Evolutionary conservation across 2,797 vertebrate genomes (phyloP).

Genomic region (Rhinophrynus dorsalis): DNA sequence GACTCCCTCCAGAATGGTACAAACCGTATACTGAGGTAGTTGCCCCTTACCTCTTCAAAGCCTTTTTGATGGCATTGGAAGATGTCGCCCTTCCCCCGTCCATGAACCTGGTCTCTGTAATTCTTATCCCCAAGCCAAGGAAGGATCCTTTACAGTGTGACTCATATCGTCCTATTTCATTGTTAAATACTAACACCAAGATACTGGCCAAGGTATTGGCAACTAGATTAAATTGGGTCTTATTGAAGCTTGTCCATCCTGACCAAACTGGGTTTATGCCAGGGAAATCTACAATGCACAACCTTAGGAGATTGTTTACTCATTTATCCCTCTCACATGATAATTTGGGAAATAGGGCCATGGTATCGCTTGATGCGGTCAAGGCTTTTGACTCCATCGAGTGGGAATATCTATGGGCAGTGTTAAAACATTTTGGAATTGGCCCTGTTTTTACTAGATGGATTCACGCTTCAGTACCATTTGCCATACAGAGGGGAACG

Average conservation of each 20-base stretch:
- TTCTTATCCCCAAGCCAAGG: background rate
- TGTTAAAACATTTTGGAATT: background rate
- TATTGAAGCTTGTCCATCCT: too few species aligned
- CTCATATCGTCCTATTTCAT: background rate
- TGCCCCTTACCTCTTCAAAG: too few species aligned
- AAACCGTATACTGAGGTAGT: too few species aligned
- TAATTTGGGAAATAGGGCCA: background rate
- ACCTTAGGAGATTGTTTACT: background rate
- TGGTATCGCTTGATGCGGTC: background rate
- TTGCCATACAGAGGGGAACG: too few species aligned
- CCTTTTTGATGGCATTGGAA: too few species aligned
- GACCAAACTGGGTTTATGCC: background rate
- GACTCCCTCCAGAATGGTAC: too few species aligned
- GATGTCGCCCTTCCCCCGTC: background rate
- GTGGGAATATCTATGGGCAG: background rate
- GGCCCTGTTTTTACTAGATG: background rate
- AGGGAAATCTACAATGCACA: background rate
- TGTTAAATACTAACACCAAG: background rate
- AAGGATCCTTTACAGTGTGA: background rate
- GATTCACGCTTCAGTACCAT: too few species aligned
- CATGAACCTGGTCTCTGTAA: too few species aligned
- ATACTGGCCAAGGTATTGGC: background rate
- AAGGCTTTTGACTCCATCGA: background rate
- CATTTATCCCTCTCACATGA: background rate
- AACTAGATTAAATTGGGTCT: background rate